These are phyloP conservation scores for Diadegma fenestrale DNA, from an alignment of 2,888 invertebrate genomes.

Conservation along the genomic window DNA sequence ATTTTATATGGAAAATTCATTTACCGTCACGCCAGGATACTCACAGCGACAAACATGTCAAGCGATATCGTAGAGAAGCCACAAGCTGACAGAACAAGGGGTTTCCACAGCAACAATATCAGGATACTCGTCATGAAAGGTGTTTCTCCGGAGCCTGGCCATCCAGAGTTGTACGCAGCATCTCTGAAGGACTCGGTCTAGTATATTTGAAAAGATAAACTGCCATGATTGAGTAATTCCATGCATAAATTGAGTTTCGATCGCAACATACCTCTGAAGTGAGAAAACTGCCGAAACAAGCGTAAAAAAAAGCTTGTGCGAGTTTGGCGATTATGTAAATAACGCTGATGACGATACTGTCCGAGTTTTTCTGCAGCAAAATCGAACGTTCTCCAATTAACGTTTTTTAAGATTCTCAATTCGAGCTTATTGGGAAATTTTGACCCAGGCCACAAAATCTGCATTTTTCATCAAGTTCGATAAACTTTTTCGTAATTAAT, in stretches of 20 bases:
- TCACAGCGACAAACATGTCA: slow-evolving; percentile 36
- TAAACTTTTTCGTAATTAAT: no score
- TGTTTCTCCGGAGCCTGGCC: slow-evolving; percentile 32
- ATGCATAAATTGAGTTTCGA: neutral
- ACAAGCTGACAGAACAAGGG: slow-evolving; percentile 42
- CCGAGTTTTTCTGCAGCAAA: slow-evolving; percentile 21
- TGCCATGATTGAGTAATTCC: neutral
- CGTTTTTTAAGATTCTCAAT: neutral
- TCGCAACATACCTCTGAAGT: slow-evolving; percentile 42
- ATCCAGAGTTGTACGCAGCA: slow-evolving; percentile 37
- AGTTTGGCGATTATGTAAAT: slow-evolving; percentile 57
- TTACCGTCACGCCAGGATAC: neutral
- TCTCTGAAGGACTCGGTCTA: slow-evolving; percentile 39
- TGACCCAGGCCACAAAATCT: neutral
- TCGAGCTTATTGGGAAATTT: neutral
- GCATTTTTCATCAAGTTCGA: neutral
- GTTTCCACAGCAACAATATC: slow-evolving; percentile 46
- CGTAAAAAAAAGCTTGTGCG: slow-evolving; percentile 61
- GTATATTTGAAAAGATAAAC: neutral
- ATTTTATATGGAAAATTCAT: neutral
- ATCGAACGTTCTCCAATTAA: neutral
- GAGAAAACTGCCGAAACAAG: slow-evolving; percentile 61
- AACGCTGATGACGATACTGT: slow-evolving; percentile 16
- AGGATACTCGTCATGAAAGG: slow-evolving; percentile 39
- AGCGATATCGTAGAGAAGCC: slow-evolving; percentile 46